phyloP scores from a whole-genome alignment of 1,140 invertebrate genomes.

The Araneus ventricosus region DNA sequence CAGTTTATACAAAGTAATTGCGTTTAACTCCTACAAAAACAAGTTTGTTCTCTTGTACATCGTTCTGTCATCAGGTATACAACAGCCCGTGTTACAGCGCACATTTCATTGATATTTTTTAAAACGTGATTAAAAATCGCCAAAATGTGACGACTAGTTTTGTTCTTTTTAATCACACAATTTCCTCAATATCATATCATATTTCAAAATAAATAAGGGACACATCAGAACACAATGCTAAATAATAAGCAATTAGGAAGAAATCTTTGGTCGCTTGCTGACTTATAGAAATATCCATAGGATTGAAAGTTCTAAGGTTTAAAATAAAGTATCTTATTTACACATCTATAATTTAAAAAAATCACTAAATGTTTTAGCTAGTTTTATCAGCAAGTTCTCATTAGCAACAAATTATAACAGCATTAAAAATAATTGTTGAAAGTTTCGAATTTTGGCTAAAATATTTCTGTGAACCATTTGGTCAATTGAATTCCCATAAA shows the following conservation, averaged over 20 bases:
- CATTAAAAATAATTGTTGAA: no score
- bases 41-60: neutral
- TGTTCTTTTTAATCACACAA: constrained; percentile 4
- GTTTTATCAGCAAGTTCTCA: no score
- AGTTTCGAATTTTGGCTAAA: no score
- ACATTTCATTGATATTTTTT: no score
- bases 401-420: no score
- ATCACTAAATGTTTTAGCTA: no score
- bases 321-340: neutral
- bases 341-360: neutral
- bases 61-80: no score
- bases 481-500: no score
- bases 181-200: neutral
- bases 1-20: constrained; percentile 8
- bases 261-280: constrained; percentile 25
- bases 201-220: constrained; percentile 28
- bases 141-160: neutral
- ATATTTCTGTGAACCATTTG: no score
- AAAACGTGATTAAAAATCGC: neutral
- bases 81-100: no score
- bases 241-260: neutral
- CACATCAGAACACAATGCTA: neutral
- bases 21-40: neutral
- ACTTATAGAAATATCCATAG: neutral
- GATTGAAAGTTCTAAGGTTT: neutral